A percentile compares a stretch with the other conserved stretches of the same genome.
phyloP scores from a whole-genome alignment of 2,113 vertebrate species.

The Oncorhynchus masou region DNA sequence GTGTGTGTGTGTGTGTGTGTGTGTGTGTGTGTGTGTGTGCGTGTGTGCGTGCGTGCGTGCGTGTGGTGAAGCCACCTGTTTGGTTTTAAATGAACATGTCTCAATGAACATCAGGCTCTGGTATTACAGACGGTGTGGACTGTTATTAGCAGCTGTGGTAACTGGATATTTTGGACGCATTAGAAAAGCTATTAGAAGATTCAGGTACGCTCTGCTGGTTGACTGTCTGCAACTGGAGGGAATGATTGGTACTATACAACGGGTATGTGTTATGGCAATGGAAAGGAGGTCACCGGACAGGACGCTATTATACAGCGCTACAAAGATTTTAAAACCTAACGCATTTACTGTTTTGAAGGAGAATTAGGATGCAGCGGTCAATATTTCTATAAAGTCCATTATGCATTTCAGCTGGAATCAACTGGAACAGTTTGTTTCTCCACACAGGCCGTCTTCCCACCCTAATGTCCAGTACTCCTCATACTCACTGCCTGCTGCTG shows the following conservation, averaged over 20 bases:
- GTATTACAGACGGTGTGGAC: neutral
- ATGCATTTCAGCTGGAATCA: neutral
- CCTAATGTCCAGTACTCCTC: neutral
- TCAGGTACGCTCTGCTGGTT: neutral
- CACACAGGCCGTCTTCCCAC: neutral
- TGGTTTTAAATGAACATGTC: neutral
- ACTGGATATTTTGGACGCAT: neutral
- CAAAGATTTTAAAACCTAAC: too few species aligned
- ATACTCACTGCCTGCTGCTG: neutral
- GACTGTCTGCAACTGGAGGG: neutral
- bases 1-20: slow-evolving; percentile 2
- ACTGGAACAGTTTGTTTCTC: neutral
- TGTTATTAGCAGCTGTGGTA: neutral
- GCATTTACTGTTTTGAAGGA: neutral
- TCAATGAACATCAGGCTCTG: neutral
- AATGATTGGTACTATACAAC: neutral
- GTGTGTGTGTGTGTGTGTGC: neutral
- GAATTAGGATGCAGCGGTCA: neutral
- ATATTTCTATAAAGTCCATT: neutral
- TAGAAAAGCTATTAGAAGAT: neutral
- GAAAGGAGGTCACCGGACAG: neutral
- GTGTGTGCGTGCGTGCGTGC: too few species aligned
- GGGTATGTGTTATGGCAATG: neutral
- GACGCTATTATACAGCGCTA: neutral
- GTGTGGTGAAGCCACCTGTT: too few species aligned